Evolutionary conservation across 1,140 invertebrate species (phyloP).

Genomic region (Hermetia illucens): DNA sequence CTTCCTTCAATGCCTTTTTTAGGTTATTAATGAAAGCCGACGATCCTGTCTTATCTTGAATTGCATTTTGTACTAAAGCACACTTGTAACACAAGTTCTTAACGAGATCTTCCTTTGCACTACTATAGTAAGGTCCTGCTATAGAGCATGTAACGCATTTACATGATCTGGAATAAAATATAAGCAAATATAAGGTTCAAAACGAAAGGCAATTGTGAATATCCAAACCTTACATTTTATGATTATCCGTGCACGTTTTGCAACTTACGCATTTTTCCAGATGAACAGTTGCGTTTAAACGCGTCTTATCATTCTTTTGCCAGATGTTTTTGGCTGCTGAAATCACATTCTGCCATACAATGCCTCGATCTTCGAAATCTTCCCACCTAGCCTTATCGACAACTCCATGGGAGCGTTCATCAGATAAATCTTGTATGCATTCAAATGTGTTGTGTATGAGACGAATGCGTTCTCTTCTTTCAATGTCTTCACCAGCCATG

Average conservation of each 20-base stretch:
- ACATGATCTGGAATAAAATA: constrained; percentile 20
- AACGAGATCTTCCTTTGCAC: constrained; percentile 5
- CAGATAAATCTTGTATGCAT: constrained; percentile 17
- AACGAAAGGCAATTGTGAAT: too few species aligned
- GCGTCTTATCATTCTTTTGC: constrained; percentile 24
- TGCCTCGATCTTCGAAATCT: constrained; percentile 21
- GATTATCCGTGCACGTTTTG: constrained; percentile 23
- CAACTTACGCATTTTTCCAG: constrained; percentile 26
- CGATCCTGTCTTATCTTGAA: too few species aligned
- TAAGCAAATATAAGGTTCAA: too few species aligned
- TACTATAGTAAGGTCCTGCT: constrained; percentile 13
- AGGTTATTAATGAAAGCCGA: too few species aligned
- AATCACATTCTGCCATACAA: constrained; percentile 29
- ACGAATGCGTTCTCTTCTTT: constrained; percentile 21
- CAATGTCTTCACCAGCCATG: constrained; percentile 17
- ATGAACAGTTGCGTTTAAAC: constrained; percentile 22
- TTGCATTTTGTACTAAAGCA: too few species aligned
- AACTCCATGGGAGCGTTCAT: too few species aligned
- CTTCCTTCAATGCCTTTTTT: too few species aligned
- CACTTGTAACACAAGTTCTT: too few species aligned
- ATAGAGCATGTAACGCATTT: constrained; percentile 29
- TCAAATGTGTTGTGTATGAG: constrained; percentile 27
- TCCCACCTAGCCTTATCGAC: constrained; percentile 25
- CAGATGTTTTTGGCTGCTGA: constrained; percentile 26
- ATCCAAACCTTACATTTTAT: constrained; percentile 18